A percentile compares a stretch with the other conserved stretches of the same genome.
These are phyloP conservation scores for Crocuta crocuta DNA, from an alignment of 2,113 vertebrate species.

Conservation along the genomic window DNA sequence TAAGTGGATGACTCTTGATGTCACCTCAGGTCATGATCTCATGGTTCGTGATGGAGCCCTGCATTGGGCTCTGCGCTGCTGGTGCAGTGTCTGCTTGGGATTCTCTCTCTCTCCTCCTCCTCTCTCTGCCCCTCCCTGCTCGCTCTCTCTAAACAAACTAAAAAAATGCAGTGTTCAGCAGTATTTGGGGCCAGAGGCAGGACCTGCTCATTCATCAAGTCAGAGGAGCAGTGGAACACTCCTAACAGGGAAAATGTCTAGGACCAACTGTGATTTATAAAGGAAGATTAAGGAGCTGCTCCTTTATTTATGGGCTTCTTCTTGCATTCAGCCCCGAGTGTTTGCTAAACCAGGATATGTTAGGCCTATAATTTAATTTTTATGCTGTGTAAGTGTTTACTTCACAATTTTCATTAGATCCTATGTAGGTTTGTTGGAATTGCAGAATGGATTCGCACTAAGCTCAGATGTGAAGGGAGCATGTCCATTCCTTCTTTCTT, in stretches of 20 bases:
- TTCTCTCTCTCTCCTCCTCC: too few relatives aligned
- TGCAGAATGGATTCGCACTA: neutral
- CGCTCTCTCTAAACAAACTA: too few relatives aligned
- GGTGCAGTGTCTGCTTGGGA: too few relatives aligned
- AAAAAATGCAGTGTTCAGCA: neutral
- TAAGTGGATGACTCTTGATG: too few relatives aligned
- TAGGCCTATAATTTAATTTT: conserved; percentile 47
- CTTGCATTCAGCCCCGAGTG: neutral
- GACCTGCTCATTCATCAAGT: neutral
- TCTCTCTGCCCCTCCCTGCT: too few relatives aligned
- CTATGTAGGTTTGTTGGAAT: neutral
- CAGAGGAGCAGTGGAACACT: neutral
- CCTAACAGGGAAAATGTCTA: neutral
- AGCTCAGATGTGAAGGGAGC: neutral
- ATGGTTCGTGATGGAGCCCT: too few relatives aligned
- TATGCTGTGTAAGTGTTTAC: conserved; percentile 34
- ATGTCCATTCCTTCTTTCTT: neutral
- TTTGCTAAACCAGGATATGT: conserved; percentile 27
- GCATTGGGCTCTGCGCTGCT: too few relatives aligned
- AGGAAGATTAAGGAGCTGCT: neutral
- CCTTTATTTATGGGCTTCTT: neutral
- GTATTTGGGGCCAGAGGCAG: neutral
- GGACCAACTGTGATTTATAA: conserved; percentile 16
- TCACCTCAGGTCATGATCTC: too few relatives aligned
- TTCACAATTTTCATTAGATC: conserved; percentile 15